A percentile compares a stretch with the other conserved stretches of the same genome.
Conservation (phyloP, 2,888 invertebrate genomes). For the Syrphus vitripennis region DNA sequence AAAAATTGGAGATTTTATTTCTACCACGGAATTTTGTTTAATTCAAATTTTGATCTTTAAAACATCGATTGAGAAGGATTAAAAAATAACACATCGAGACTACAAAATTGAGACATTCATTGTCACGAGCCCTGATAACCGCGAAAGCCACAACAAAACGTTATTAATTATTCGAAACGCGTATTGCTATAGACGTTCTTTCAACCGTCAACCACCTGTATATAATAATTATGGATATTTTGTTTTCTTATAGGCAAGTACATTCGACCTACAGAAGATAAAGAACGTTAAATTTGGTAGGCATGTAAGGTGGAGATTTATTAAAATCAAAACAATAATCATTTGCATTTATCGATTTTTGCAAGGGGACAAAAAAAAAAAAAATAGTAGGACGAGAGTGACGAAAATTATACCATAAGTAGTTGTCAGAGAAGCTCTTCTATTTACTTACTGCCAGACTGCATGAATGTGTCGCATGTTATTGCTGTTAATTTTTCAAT, state of each 20-base stretch:
- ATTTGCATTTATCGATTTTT: slow-evolving; percentile 42
- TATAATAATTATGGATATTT: too few species aligned
- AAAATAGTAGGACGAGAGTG: neutral
- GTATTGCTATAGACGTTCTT: neutral
- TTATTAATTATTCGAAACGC: slow-evolving; percentile 51
- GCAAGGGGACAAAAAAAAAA: too few species aligned
- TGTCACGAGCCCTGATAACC: slow-evolving; percentile 55
- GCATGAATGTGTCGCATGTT: neutral
- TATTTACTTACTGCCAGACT: neutral
- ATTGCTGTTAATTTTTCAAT: too few species aligned
- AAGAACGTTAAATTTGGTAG: slow-evolving; percentile 10
- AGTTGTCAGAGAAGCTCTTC: slow-evolving; percentile 14
- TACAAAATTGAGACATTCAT: slow-evolving; percentile 57
- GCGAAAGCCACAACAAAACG: neutral
- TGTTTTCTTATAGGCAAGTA: slow-evolving; percentile 13
- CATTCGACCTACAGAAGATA: slow-evolving; percentile 43
- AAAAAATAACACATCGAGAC: slow-evolving; percentile 55
- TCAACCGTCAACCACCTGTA: slow-evolving; percentile 25
- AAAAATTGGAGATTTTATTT: neutral
- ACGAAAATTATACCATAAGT: slow-evolving; percentile 1
- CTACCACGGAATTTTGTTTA: slow-evolving; percentile 7
- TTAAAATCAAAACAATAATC: slow-evolving; percentile 5
- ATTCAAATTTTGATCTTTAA: slow-evolving; percentile 29
- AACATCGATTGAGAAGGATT: slow-evolving; percentile 19
- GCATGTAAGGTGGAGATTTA: neutral